phyloP scores from a whole-genome alignment of 2,888 invertebrate species.

The Drosophila macrospina region DNA sequence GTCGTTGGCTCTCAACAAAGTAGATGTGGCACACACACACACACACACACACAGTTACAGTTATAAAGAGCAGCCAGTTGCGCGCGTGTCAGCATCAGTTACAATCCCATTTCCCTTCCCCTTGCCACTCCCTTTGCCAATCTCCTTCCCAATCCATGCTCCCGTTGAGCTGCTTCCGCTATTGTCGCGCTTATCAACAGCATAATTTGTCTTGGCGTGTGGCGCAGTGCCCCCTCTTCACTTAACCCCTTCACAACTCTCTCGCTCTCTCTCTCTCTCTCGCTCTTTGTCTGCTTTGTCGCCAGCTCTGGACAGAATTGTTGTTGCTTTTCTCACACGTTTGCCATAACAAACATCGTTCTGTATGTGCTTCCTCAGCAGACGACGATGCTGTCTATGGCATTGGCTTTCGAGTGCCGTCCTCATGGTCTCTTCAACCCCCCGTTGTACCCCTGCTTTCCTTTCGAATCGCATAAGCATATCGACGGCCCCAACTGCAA shows the following conservation, averaged over 20 bases:
- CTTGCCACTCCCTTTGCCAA: background rate
- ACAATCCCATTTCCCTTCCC: slow-evolving; percentile 30
- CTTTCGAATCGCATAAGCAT: slow-evolving; percentile 52
- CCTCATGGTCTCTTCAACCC: slow-evolving; percentile 1
- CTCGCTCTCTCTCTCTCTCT: background rate
- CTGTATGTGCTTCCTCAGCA: slow-evolving; percentile 23
- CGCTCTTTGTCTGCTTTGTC: slow-evolving; percentile 4
- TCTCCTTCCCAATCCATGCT: background rate
- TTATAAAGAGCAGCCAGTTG: slow-evolving; percentile 43
- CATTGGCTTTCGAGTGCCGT: slow-evolving; percentile 25
- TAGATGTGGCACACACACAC: slow-evolving; percentile 20
- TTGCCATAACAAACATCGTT: slow-evolving; percentile 42
- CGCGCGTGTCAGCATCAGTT: slow-evolving; percentile 66
- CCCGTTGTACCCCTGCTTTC: background rate
- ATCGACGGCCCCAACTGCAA: slow-evolving; percentile 47
- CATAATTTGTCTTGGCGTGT: slow-evolving; percentile 78
- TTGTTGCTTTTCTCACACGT: slow-evolving; percentile 57
- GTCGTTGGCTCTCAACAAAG: slow-evolving; percentile 65
- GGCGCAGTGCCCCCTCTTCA: slow-evolving; percentile 32
- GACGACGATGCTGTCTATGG: slow-evolving; percentile 43
- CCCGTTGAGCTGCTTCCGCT: slow-evolving; percentile 58
- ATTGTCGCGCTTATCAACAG: slow-evolving; percentile 78
- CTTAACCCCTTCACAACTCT: background rate
- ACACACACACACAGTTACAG: slow-evolving; percentile 34
- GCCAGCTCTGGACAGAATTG: slow-evolving; percentile 39